Evolutionary conservation across 2,797 vertebrate species (phyloP), one percentile per base, ranked within the genome.

Genomic region (Hypotaenidia okinawae): DNA sequence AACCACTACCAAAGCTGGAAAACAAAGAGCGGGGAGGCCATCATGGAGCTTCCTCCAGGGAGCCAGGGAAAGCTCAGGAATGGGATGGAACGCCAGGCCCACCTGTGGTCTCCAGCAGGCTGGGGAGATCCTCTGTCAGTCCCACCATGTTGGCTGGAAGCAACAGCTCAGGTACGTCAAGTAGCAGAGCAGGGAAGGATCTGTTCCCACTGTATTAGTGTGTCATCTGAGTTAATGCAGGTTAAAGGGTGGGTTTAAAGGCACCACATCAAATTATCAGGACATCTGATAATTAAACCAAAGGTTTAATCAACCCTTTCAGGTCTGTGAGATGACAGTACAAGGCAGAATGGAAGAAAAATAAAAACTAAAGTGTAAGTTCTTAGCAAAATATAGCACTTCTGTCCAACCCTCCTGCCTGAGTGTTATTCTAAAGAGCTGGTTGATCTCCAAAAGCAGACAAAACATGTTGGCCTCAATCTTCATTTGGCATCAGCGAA

Each of bases 31-130:
- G 96, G 97, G 97, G 95, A 70, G 98, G 96, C 87, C 98, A 98
- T 91, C 98, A 95, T 1, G 97, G 94, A 69, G 94, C 97, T 93
- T 97, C 98, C 90, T 98, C 97, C 86, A 97, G 96, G 91, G 99
- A 99, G 95, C 98, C 98, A 85, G 96, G 98, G 79, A 99, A 99
- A 99, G 98, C 99, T 98, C 98, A 99, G 95, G 99, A 99, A 97
- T 99, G 98, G 98, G 99, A 99, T 54, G 98, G 98, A 96, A 98
- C 97, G 7, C 98, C 98, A 5, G 99, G 98, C 80, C 98, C 98
- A 6, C 97, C 98, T 27, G 97, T 98, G 54, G 98, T 98, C 79
- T 98, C 99, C 86, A 99, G 98, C 92, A 98, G 99, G 96, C 97
- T 99, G 61, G 98, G 99, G 95, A 98, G 98, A 93, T 98, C 98